Evolutionary conservation across 2,888 invertebrate species (phyloP).

Genomic region (Eudemis profundana): DNA sequence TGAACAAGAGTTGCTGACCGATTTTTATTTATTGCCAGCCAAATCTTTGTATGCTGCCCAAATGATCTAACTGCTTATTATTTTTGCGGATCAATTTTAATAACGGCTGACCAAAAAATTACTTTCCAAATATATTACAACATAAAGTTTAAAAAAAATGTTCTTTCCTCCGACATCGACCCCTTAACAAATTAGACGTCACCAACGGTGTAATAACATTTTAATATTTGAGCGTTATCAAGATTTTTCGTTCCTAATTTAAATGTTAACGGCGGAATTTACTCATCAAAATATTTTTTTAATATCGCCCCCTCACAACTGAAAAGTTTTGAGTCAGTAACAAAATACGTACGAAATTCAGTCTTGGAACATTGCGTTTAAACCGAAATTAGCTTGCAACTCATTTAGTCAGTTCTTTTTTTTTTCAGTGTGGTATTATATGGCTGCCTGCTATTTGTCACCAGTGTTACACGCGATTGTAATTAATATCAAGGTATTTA

Average conservation of each 20-base stretch:
- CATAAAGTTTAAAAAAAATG: neutral
- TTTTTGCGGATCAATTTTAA: too few relatives aligned
- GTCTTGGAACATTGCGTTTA: neutral
- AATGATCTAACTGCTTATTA: too few relatives aligned
- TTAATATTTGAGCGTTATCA: constrained; percentile 41
- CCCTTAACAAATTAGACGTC: constrained; percentile 28
- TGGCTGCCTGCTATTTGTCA: constrained; percentile 33
- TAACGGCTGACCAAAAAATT: neutral
- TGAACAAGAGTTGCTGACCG: too few relatives aligned
- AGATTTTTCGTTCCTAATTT: constrained; percentile 41
- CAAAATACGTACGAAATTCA: neutral
- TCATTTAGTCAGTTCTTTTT: neutral
- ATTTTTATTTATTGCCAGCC: too few relatives aligned
- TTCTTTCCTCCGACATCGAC: neutral
- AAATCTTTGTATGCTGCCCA: too few relatives aligned
- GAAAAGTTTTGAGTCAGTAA: neutral
- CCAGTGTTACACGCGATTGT: constrained; percentile 36
- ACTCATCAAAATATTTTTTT: constrained; percentile 41
- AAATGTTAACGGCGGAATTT: constrained; percentile 39
- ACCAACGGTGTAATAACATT: constrained; percentile 33
- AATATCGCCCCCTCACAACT: neutral
- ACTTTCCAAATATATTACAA: neutral
- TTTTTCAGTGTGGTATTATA: constrained; percentile 7
- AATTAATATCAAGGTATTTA: constrained; percentile 30
- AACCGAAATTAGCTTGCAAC: neutral